phyloP scores from a whole-genome alignment of 2,113 vertebrate species.

The Ammospiza nelsoni region DNA sequence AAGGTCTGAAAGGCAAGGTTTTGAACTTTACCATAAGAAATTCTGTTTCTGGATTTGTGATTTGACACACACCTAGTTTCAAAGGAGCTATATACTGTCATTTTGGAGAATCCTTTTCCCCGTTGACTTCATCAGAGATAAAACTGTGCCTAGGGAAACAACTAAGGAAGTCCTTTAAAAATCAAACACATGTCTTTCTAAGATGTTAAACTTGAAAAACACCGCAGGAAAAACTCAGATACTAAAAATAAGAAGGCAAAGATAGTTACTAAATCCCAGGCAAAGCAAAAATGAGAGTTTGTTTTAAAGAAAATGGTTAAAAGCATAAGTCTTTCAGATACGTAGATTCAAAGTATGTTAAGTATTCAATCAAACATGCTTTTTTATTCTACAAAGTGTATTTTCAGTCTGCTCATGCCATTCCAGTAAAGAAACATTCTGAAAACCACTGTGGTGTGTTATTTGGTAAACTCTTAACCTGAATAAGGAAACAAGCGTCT shows the following conservation, averaged over 20 bases:
- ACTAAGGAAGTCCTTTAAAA: background rate
- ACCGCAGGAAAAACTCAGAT: background rate
- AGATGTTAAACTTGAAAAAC: background rate
- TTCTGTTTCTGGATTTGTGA: background rate
- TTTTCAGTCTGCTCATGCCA: background rate
- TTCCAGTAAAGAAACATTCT: background rate
- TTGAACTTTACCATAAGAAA: slow-evolving; percentile 6
- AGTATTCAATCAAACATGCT: background rate
- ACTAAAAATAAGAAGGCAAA: background rate
- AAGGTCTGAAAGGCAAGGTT: background rate
- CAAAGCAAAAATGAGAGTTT: background rate
- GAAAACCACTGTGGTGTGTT: background rate
- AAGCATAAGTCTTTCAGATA: background rate
- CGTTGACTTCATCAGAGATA: background rate
- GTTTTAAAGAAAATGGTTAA: background rate
- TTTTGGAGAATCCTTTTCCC: background rate
- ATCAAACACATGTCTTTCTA: background rate
- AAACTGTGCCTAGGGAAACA: background rate
- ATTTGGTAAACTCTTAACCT: background rate
- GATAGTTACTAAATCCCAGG: background rate
- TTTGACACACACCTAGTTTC: background rate
- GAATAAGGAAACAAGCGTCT: background rate
- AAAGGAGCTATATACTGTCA: background rate
- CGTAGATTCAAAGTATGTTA: background rate
- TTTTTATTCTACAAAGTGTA: background rate